These are phyloP conservation scores for Formica selysi DNA, from an alignment of 1,140 invertebrate species.

Conservation along the genomic window DNA sequence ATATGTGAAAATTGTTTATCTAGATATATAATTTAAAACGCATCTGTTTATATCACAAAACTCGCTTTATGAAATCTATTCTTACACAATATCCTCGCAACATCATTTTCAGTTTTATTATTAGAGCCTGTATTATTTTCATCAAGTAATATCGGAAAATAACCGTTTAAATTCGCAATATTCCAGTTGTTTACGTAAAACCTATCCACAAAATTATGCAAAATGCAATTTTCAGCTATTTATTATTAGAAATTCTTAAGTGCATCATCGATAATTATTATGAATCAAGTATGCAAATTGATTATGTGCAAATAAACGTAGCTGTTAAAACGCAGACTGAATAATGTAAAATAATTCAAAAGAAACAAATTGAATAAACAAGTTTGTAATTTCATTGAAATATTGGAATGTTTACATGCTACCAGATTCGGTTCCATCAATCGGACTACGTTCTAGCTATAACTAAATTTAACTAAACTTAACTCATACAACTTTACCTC, in stretches of 20 bases:
- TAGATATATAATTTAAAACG: neutral
- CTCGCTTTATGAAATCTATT: neutral
- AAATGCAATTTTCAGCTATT: neutral
- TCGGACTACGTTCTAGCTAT: slow-evolving; percentile 27
- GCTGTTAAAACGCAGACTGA: slow-evolving; percentile 5
- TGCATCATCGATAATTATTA: slow-evolving; percentile 1
- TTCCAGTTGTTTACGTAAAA: neutral
- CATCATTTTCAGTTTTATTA: slow-evolving; percentile 16
- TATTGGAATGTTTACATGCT: slow-evolving; percentile 36
- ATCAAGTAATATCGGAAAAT: neutral
- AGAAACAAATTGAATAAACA: neutral
- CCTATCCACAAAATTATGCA: neutral
- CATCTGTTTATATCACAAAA: slow-evolving; percentile 14
- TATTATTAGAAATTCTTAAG: slow-evolving; percentile 15
- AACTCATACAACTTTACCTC: slow-evolving; percentile 57
- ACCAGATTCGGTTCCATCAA: slow-evolving; percentile 25
- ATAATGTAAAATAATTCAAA: slow-evolving; percentile 5
- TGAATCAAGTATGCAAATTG: neutral
- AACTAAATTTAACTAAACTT: slow-evolving; percentile 59
- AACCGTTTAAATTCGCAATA: neutral
- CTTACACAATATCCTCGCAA: neutral
- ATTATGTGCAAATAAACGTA: neutral
- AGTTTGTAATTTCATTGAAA: slow-evolving; percentile 53
- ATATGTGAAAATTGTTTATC: neutral
- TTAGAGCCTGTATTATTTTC: neutral